These are phyloP conservation scores for Polypedilum pembai DNA, from an alignment of 1,140 invertebrate species.

Conservation along the genomic window DNA sequence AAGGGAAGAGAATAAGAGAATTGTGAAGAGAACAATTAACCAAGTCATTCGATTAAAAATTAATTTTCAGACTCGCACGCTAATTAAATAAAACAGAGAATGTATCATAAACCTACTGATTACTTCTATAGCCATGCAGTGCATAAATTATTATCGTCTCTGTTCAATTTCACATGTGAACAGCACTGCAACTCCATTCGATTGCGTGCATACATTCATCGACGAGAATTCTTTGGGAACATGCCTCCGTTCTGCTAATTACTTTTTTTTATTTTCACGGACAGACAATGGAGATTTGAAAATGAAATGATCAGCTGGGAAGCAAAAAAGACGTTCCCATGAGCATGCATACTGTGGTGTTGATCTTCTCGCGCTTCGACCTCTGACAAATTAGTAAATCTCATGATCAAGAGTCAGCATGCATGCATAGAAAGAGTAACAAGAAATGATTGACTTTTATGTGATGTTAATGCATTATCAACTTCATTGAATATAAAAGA, in stretches of 20 bases:
- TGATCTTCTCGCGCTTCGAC: too few species aligned
- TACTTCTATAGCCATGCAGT: not conserved
- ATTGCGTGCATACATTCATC: not conserved
- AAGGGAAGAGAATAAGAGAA: not conserved
- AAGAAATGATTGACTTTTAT: too few species aligned
- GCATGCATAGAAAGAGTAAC: too few species aligned
- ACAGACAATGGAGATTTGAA: too few species aligned
- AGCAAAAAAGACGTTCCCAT: too few species aligned
- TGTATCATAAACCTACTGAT: not conserved
- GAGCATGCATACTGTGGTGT: too few species aligned
- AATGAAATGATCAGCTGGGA: too few species aligned
- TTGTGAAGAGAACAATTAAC: not conserved
- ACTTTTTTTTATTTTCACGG: not conserved
- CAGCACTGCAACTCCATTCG: not conserved
- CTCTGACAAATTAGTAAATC: too few species aligned
- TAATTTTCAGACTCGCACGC: constrained; percentile 11
- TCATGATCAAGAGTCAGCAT: too few species aligned
- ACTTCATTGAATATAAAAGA: too few species aligned
- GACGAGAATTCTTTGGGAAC: not conserved
- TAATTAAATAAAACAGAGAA: not conserved
- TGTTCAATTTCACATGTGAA: constrained; percentile 12
- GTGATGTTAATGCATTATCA: too few species aligned
- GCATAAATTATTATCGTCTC: not conserved
- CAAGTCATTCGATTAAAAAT: constrained; percentile 18
- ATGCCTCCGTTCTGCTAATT: not conserved